Evolutionary conservation across 2,888 invertebrate species (phyloP).

Genomic region (Macrosiphum euphorbiae): DNA sequence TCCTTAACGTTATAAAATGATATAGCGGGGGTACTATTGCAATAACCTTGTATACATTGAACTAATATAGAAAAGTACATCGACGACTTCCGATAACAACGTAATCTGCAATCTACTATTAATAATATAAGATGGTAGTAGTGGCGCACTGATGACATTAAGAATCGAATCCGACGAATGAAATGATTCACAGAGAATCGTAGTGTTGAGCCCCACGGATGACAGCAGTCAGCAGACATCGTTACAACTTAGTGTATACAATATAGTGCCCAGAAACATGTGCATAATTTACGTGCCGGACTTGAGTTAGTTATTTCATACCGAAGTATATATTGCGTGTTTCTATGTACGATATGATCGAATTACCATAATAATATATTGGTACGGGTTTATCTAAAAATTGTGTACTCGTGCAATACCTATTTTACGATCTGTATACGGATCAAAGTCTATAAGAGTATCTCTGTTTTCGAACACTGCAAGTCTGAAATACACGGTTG

Average conservation of each 20-base stretch:
- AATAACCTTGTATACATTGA: too few species aligned
- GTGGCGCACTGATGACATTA: background rate
- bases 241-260: background rate
- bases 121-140: background rate
- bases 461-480: background rate
- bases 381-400: background rate
- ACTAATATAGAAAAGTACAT: background rate
- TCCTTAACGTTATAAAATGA: too few species aligned
- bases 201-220: background rate
- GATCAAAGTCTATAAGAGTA: background rate
- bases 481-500: background rate
- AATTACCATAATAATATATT: background rate
- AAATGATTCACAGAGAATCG: background rate
- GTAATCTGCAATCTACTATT: too few species aligned
- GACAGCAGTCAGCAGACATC: background rate
- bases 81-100: background rate
- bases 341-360: background rate
- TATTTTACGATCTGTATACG: background rate
- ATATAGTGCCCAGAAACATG: background rate
- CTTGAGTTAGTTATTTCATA: background rate
- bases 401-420: background rate
- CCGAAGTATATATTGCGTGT: background rate
- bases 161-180: background rate
- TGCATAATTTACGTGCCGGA: background rate
- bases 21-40: too few species aligned